Percentiles rank a stretch among this genome's conserved stretches.
These are phyloP conservation scores for Megaceryle maxima DNA, from an alignment of 2,113 vertebrate genomes.

Conservation along the genomic window DNA sequence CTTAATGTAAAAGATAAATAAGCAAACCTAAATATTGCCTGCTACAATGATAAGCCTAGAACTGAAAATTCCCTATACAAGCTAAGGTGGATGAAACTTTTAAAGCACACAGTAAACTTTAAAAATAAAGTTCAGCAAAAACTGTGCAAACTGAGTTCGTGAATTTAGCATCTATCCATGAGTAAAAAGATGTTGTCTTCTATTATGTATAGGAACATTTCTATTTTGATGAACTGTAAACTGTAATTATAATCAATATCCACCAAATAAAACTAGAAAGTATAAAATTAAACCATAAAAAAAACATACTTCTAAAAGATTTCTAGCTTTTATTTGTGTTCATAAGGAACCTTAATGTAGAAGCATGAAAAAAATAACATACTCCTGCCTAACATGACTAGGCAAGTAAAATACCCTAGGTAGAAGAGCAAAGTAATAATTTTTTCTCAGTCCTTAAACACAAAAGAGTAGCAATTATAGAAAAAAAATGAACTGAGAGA, in stretches of 20 bases:
- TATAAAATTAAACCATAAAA: slow-evolving; percentile 1
- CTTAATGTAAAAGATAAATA: not conserved
- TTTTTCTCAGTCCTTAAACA: not conserved
- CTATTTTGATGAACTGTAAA: not conserved
- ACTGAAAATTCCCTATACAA: not conserved
- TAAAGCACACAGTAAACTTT: not conserved
- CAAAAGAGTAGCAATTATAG: not conserved
- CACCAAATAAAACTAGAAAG: not conserved
- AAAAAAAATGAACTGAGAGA: not conserved
- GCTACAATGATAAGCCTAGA: not conserved
- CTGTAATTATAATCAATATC: slow-evolving; percentile 40
- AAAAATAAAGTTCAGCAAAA: not conserved
- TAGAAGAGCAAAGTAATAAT: not conserved
- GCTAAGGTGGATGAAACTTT: not conserved
- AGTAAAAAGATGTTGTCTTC: not conserved
- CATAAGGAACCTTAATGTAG: not conserved
- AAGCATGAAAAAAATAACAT: not conserved
- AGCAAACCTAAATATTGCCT: not conserved
- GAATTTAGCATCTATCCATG: not conserved
- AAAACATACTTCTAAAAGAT: not conserved
- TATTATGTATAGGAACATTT: not conserved
- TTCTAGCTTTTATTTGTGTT: not conserved
- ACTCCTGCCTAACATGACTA: not conserved
- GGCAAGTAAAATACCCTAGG: not conserved
- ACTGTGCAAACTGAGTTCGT: not conserved